Percentiles rank a stretch among this genome's conserved stretches.
phyloP scores from a whole-genome alignment of 2,113 vertebrate species.

The Nycticebus coucang region DNA sequence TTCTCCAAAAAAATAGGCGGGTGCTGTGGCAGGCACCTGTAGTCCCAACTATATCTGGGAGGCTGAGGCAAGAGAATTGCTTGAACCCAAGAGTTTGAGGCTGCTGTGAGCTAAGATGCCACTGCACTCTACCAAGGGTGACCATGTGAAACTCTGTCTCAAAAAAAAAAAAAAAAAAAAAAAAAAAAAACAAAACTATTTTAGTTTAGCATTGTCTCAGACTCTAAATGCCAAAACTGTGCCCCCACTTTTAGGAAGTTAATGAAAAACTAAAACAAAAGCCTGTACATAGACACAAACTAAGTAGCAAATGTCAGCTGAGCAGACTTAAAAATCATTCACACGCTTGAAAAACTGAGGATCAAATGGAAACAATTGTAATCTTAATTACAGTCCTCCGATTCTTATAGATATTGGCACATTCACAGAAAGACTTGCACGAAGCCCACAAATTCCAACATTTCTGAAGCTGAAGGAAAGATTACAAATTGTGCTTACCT shows the following conservation, averaged over 20 bases:
- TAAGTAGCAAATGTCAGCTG: constrained; percentile 56
- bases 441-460: constrained; percentile 2
- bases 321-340: constrained; percentile 43
- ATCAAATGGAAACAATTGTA: constrained; percentile 51
- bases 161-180: no score
- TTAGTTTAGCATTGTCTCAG: constrained; percentile 24
- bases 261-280: constrained; percentile 51
- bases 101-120: no score
- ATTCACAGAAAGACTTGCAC: constrained; percentile 19
- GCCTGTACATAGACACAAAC: constrained; percentile 5
- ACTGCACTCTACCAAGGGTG: no score
- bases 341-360: constrained; percentile 25
- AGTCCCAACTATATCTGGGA: no score
- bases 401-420: constrained; percentile 36
- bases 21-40: no score
- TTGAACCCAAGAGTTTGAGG: no score
- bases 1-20: no score
- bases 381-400: constrained; percentile 39
- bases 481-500: background rate
- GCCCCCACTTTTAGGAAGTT: constrained; percentile 47
- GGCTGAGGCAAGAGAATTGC: no score
- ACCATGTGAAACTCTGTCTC: no score
- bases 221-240: constrained; percentile 29
- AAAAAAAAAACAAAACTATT: background rate
- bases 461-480: constrained; percentile 57